Conservation (phyloP, 2,113 vertebrate genomes). For the Leptosomus discolor region DNA sequence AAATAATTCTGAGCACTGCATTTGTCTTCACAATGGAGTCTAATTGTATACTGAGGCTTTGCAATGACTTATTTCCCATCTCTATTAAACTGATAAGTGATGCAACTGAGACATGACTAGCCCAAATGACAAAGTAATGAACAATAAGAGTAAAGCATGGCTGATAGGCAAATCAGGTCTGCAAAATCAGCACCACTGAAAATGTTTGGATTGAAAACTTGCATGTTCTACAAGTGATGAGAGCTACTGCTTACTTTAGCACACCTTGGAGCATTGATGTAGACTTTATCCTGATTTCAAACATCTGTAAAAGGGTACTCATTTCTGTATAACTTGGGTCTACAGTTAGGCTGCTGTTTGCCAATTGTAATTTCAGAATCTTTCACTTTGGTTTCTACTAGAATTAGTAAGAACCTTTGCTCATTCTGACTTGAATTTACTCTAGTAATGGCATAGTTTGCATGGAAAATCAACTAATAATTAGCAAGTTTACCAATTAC, state of each 20-base stretch:
- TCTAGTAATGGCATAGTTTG: too few species aligned
- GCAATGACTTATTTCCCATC: neutral
- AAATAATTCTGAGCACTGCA: neutral
- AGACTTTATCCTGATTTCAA: neutral
- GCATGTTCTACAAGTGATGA: neutral
- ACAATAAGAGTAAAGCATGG: neutral
- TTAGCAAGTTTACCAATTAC: too few species aligned
- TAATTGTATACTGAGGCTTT: neutral
- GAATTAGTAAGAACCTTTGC: neutral
- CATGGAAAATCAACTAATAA: too few species aligned
- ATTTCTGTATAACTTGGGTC: neutral
- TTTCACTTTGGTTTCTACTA: neutral
- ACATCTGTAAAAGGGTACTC: neutral
- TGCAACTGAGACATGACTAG: neutral
- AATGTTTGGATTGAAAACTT: neutral
- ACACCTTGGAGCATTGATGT: neutral
- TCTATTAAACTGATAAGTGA: neutral
- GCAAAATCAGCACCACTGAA: neutral
- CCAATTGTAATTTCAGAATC: neutral
- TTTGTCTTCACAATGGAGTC: neutral
- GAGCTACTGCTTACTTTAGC: neutral
- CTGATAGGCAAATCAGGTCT: neutral
- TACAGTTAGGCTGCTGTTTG: neutral
- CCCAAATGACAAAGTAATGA: neutral
- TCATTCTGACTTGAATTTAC: too few species aligned